Percentiles rank a stretch among this genome's conserved stretches.
phyloP scores from a whole-genome alignment of 2,797 vertebrate genomes.

The Meriones psammophilus region DNA sequence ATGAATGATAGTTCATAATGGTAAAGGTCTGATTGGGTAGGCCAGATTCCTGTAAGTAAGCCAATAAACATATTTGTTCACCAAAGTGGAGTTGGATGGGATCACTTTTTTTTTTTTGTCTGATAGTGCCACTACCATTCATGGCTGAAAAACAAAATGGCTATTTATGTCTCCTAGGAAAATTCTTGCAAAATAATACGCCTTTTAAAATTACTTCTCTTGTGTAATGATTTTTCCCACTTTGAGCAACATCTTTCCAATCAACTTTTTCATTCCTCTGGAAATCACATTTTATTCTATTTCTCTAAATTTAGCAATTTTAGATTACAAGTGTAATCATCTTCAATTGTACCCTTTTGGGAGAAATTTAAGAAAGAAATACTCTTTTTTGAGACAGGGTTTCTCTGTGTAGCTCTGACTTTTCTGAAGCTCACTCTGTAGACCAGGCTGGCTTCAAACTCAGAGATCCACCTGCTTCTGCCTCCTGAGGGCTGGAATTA shows the following conservation, averaged over 20 bases:
- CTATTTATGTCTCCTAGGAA: not conserved
- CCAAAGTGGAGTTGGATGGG: not conserved
- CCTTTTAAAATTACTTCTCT: not conserved
- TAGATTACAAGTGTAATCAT: not conserved
- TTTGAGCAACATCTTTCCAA: not conserved
- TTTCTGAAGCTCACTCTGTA: not conserved
- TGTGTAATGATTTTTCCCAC: not conserved
- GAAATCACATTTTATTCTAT: not conserved
- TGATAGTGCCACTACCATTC: not conserved
- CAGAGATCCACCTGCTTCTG: not conserved
- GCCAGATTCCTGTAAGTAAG: not conserved
- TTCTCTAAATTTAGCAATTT: not conserved
- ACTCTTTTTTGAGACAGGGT: not conserved
- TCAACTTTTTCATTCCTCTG: not conserved
- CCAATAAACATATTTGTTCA: not conserved
- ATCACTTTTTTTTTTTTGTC: not conserved
- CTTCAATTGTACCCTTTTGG: not conserved
- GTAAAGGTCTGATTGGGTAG: not conserved
- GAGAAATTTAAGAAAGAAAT: constrained; percentile 1
- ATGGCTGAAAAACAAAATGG: not conserved
- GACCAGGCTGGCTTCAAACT: not conserved
- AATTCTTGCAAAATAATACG: not conserved
- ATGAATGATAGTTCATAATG: too few relatives aligned
- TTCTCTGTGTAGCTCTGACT: not conserved
- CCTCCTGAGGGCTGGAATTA: not conserved